Evolutionary conservation across 2,888 invertebrate genomes (phyloP).

Genomic region (Biston stratarius): DNA sequence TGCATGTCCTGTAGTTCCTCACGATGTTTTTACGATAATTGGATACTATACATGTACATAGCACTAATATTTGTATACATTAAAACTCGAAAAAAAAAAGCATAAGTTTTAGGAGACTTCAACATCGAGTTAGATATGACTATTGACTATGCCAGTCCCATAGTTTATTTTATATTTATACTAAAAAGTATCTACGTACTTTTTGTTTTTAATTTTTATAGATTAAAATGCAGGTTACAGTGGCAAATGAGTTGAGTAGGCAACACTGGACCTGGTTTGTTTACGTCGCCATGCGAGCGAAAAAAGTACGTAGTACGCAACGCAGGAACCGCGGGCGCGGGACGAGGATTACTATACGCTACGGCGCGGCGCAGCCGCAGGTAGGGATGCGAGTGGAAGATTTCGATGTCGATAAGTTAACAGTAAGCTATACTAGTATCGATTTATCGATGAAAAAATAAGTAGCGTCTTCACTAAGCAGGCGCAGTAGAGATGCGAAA

Average conservation of each 20-base stretch:
- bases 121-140: no score
- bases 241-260: conserved; percentile 39
- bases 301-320: conserved; percentile 76
- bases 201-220: not conserved
- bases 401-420: conserved; percentile 12
- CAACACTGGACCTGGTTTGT: conserved; percentile 41
- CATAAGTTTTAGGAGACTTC: no score
- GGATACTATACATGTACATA: no score
- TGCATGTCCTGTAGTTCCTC: no score
- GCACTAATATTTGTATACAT: no score
- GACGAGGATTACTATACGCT: conserved; percentile 69
- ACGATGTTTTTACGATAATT: no score
- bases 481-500: no score
- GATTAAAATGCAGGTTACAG: not conserved
- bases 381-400: conserved; percentile 26
- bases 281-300: conserved; percentile 52
- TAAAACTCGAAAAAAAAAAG: no score
- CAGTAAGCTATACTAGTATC: not conserved
- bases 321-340: conserved; percentile 50
- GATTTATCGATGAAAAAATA: not conserved
- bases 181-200: no score
- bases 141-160: no score
- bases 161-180: no score
- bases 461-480: no score
- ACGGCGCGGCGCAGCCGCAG: conserved; percentile 57